phyloP scores from a whole-genome alignment of 1,140 invertebrate species.

The Atta texana region DNA sequence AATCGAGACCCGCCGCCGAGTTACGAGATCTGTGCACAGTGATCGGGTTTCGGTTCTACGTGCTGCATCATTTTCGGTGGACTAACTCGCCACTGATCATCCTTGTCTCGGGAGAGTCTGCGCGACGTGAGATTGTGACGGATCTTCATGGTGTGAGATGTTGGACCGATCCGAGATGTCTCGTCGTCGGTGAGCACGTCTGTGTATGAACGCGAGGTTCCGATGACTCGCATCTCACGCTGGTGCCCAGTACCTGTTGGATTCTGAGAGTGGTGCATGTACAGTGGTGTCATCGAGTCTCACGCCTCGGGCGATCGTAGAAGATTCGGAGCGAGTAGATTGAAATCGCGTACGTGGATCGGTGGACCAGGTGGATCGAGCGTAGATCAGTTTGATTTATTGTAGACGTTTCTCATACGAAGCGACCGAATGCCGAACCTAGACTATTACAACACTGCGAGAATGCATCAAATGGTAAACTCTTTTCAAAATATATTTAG shows the following conservation, averaged over 20 bases:
- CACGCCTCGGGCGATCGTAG: conserved; percentile 34
- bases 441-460: conserved; percentile 86
- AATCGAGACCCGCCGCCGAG: conserved; percentile 40
- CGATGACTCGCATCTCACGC: conserved; percentile 19
- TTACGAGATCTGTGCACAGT: conserved; percentile 54
- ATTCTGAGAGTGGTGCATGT: conserved; percentile 56
- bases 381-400: conserved; percentile 24
- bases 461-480: conserved; percentile 86
- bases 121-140: conserved; percentile 5
- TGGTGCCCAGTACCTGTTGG: conserved; percentile 27
- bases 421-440: conserved; percentile 84
- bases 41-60: conserved; percentile 19
- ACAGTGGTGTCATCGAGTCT: conserved; percentile 62
- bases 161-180: background rate
- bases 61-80: conserved; percentile 17
- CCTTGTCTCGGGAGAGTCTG: background rate
- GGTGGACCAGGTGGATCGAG: conserved; percentile 21
- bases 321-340: conserved; percentile 1
- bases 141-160: conserved; percentile 25
- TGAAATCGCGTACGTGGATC: conserved; percentile 11
- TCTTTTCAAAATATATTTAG: conserved; percentile 78
- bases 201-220: background rate
- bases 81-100: background rate
- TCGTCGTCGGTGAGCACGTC: conserved; percentile 1
- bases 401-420: conserved; percentile 34